Evolutionary conservation across 2,888 invertebrate genomes (phyloP), one percentile per base, ranked within the genome.

Genomic region (Pheosia tremula): DNA sequence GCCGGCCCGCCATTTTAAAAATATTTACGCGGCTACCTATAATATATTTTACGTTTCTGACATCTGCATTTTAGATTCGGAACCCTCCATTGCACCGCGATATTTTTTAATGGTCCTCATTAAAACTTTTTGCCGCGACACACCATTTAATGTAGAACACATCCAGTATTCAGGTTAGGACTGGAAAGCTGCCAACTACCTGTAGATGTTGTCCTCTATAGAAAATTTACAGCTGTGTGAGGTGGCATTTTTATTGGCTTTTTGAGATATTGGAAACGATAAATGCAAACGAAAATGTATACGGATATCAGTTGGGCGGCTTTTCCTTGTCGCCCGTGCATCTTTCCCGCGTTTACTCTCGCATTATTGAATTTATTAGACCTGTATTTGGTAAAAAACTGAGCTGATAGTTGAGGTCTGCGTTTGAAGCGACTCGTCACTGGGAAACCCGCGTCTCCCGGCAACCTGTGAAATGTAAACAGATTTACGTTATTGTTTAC

Each of bases 151-250:
- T 84, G 82, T 81, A 78, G 77, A 81, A 84, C 82, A 83, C 83
- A 85, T 87, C 80, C 83, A 81, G 80, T 82, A 79, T 83, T 76
- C 86, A 89, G 85, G 85, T 89, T 80, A 81, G 78, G 74, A 75
- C 86, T 91, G 92, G 93, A 89, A 74, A 71, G 66, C 74, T 84
- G 91, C 93, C 91, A 92, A 92, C 93, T 87, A 92, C 93, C 91
- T 93, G 93, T 93, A 82, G 93, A 87, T 80, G 78, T 79, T 81
- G 71, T 78, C 74, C 82, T 83, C 81, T 84, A 83, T 73, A 71
- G 75, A 72, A 83, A 84, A 87, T 86, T 83, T 84, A 85, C 80
- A 76, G 77, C 75, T 75, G 73, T 67, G 70, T 80, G 72, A 81
- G 74, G 76, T 80, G 79, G 65, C 74, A 66, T 67, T 80, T 80